Percentiles rank a stretch among this genome's conserved stretches.
Conservation (phyloP, 2,113 vertebrate genomes). For the Propithecus coquereli region DNA sequence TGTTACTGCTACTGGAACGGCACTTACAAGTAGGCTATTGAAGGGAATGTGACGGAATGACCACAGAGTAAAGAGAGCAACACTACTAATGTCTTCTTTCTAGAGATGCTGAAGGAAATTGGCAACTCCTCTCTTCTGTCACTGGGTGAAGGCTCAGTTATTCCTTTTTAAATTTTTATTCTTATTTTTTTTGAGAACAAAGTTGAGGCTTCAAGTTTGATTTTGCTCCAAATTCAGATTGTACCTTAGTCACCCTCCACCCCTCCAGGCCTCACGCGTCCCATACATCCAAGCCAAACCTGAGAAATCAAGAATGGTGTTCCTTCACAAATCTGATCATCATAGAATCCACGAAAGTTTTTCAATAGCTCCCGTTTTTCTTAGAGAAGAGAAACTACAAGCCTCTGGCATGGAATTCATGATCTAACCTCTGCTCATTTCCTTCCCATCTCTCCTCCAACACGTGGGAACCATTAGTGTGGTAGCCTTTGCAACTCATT, state of each 20-base stretch:
- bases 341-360: background rate
- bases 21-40: no score
- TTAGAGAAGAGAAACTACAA: background rate
- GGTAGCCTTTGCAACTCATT: background rate
- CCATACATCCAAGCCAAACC: background rate
- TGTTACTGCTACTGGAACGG: background rate
- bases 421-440: no score
- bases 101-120: background rate
- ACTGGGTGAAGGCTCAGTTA: background rate
- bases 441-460: background rate
- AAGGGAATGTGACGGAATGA: background rate
- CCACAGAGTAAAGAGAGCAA: background rate
- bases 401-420: background rate
- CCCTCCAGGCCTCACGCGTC: no score
- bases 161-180: background rate
- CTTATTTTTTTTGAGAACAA: background rate
- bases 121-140: background rate
- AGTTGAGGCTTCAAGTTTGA: background rate
- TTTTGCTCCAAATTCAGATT: background rate
- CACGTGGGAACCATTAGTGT: rapidly evolving
- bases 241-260: background rate
- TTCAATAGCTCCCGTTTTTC: background rate
- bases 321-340: background rate
- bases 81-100: background rate
- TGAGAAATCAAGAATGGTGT: background rate